Conservation (phyloP, 2,113 vertebrate genomes). For the Gymnorhina tibicen region DNA sequence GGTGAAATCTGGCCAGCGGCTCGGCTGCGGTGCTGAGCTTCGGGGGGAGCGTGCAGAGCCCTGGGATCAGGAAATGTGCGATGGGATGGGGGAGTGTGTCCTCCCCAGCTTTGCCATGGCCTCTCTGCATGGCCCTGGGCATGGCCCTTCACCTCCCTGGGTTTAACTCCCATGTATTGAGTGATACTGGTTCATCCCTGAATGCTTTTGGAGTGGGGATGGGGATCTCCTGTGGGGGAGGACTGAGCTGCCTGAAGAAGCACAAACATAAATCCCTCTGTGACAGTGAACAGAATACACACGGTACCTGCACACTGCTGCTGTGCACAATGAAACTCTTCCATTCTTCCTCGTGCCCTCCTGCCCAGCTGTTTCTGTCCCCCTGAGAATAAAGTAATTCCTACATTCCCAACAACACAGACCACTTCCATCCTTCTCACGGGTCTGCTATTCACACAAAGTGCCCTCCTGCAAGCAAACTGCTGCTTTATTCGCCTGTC, state of each 20-base stretch:
- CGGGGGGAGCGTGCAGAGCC: rapidly evolving
- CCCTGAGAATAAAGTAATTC: not conserved
- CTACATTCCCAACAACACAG: not conserved
- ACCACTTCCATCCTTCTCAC: not conserved
- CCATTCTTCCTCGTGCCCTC: rapidly evolving
- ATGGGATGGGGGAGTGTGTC: not conserved
- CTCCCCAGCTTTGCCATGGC: not conserved
- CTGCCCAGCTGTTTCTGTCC: not conserved
- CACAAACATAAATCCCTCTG: rapidly evolving
- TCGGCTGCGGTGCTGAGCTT: rapidly evolving
- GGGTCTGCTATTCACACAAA: not conserved
- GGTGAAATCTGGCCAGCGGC: not conserved
- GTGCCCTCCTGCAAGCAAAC: not conserved
- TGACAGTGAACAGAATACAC: not conserved
- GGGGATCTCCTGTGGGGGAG: not conserved
- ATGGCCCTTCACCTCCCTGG: not conserved
- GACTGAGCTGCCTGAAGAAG: not conserved
- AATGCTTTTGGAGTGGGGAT: not conserved
- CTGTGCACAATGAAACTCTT: not conserved
- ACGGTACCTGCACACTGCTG: not conserved
- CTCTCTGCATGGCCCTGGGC: not conserved
- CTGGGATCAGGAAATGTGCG: rapidly evolving
- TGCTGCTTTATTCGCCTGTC: not conserved
- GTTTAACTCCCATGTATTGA: rapidly evolving
- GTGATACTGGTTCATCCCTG: not conserved